phyloP scores from a whole-genome alignment of 1,140 invertebrate genomes.

The Pinna nobilis region DNA sequence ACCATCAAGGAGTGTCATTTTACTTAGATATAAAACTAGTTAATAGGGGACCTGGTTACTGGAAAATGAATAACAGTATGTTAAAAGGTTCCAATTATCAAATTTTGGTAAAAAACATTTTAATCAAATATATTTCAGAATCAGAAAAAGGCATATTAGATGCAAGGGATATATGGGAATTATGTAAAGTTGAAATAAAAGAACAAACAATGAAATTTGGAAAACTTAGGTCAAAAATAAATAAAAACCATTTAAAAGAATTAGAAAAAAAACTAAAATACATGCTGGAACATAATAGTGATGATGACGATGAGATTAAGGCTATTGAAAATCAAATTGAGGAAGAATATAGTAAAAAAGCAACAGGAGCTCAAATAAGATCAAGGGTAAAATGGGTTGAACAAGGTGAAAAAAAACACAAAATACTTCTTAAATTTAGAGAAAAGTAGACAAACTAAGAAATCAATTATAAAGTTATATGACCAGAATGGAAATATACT shows the following conservation, averaged over 20 bases:
- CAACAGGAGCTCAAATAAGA: constrained; percentile 8
- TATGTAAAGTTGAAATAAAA: not conserved
- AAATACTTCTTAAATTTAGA: too few species aligned
- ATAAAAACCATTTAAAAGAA: too few species aligned
- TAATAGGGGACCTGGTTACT: constrained; percentile 9
- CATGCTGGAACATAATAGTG: too few species aligned
- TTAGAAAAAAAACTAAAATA: too few species aligned
- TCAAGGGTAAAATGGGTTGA: not conserved
- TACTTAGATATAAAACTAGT: not conserved
- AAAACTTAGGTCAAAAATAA: not conserved
- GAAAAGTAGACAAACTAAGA: not conserved
- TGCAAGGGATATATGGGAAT: not conserved
- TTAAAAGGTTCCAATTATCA: not conserved
- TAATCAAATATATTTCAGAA: not conserved
- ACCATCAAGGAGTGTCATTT: constrained; percentile 14
- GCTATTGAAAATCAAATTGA: too few species aligned
- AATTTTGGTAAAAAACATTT: not conserved
- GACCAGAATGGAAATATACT: too few species aligned
- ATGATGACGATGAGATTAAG: too few species aligned
- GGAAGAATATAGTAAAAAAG: too few species aligned
- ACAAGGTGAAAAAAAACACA: not conserved
- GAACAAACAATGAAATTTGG: not conserved
- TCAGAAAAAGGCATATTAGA: not conserved
- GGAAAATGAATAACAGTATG: constrained; percentile 11
- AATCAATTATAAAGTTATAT: constrained; percentile 7